Percentiles rank a stretch among this genome's conserved stretches.
These are phyloP conservation scores for Cataglyphis albicans DNA, from an alignment of 2,888 invertebrate genomes.

Conservation along the genomic window DNA sequence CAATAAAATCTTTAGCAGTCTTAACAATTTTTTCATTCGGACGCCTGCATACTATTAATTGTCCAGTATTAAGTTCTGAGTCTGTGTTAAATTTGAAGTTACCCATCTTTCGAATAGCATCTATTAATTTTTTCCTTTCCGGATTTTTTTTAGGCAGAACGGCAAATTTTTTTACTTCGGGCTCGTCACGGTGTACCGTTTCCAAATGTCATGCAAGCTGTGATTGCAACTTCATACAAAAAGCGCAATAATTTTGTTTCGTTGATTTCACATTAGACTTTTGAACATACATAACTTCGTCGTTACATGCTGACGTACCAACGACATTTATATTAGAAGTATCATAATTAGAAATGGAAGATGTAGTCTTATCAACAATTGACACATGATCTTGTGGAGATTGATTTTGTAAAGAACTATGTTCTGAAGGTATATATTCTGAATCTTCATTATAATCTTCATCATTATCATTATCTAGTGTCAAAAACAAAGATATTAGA, in stretches of 20 bases:
- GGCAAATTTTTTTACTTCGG: not conserved
- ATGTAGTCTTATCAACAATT: not conserved
- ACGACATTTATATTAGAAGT: not conserved
- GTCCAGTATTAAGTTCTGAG: not conserved
- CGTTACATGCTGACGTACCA: not conserved
- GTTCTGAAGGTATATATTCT: not conserved
- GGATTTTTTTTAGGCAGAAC: not conserved
- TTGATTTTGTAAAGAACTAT: not conserved
- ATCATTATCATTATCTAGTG: not conserved
- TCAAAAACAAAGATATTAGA: no score
- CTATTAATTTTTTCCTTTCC: not conserved
- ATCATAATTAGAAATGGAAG: not conserved
- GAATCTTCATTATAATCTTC: not conserved
- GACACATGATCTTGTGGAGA: not conserved
- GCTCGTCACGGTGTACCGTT: not conserved
- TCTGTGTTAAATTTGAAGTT: not conserved
- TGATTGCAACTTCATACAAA: not conserved
- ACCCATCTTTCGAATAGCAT: not conserved
- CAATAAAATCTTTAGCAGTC: not conserved
- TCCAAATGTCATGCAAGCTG: not conserved
- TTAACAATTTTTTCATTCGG: not conserved
- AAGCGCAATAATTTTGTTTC: not conserved
- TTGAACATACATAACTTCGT: not conserved
- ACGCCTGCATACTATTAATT: not conserved
- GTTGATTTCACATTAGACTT: not conserved